phyloP scores from a whole-genome alignment of 2,888 invertebrate genomes.

The Globia sparganii region DNA sequence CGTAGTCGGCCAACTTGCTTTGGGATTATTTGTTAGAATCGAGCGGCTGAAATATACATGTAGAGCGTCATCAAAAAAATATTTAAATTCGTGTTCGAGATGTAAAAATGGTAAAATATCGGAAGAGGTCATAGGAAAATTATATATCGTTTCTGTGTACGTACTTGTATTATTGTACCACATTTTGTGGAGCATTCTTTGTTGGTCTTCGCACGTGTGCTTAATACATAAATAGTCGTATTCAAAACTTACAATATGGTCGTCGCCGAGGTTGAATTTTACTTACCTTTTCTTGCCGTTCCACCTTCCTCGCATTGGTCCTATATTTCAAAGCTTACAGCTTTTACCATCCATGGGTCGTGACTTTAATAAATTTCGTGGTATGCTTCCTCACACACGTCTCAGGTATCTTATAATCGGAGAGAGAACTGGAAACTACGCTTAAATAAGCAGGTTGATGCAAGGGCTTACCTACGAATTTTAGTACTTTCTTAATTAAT shows the following conservation, averaged over 20 bases:
- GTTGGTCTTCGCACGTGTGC: conserved; percentile 1
- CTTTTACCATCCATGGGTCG: neutral
- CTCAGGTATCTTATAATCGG: neutral
- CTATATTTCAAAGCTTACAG: neutral
- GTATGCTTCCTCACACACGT: neutral
- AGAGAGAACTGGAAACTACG: neutral
- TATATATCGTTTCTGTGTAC: conserved; percentile 7
- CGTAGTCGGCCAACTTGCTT: neutral
- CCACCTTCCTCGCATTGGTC: too few species aligned
- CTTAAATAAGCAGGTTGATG: neutral
- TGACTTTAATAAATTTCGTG: neutral
- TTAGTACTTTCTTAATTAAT: neutral
- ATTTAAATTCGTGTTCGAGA: conserved; percentile 28
- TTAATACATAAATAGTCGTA: neutral
- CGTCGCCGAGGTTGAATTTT: neutral
- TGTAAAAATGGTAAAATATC: conserved; percentile 40
- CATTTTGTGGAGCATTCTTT: conserved; percentile 1
- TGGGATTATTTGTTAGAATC: neutral
- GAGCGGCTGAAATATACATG: conserved; percentile 9
- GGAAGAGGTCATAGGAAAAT: conserved; percentile 28
- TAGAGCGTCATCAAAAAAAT: conserved; percentile 6
- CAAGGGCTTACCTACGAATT: neutral
- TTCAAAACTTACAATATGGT: neutral
- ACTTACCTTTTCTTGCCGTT: neutral
- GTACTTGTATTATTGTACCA: neutral